Evolutionary conservation across 2,113 vertebrate species (phyloP).

Genomic region (Platichthys stellatus): DNA sequence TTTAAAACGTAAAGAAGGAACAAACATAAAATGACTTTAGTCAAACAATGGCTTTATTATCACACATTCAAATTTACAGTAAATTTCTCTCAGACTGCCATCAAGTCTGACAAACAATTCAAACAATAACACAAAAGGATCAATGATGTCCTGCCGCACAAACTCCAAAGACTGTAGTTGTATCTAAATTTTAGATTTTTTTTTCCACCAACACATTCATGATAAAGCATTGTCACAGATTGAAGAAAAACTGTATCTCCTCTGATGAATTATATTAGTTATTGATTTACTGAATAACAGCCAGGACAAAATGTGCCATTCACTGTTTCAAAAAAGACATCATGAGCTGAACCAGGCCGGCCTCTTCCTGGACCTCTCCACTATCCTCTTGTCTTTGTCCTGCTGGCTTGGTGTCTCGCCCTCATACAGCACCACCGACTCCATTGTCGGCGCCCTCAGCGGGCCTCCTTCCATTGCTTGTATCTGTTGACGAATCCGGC

Average conservation of each 20-base stretch:
- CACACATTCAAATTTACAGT: constrained; percentile 20
- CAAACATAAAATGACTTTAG: neutral
- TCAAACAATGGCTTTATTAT: constrained; percentile 45
- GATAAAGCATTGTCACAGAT: neutral
- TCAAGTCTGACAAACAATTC: neutral
- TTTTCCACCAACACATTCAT: neutral
- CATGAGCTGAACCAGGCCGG: constrained; percentile 90
- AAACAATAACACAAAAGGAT: neutral
- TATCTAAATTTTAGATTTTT: neutral
- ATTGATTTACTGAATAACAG: neutral
- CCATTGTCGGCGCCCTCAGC: constrained; percentile 82
- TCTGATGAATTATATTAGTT: neutral
- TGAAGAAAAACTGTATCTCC: neutral
- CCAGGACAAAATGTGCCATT: neutral
- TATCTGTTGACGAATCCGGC: constrained; percentile 85
- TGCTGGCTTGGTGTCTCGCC: constrained; percentile 84
- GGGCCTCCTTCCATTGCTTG: constrained; percentile 86
- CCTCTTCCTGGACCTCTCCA: constrained; percentile 89
- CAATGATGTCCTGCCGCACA: neutral
- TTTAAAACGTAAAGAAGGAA: neutral
- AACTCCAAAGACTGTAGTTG: neutral
- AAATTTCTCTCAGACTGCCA: neutral
- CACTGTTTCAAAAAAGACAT: constrained; percentile 15
- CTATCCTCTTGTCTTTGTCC: constrained; percentile 88
- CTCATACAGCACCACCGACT: constrained; percentile 89